A percentile compares a stretch with the other conserved stretches of the same genome.
These are phyloP conservation scores for Lamproptera curius DNA, from an alignment of 2,888 invertebrate species.

Conservation along the genomic window DNA sequence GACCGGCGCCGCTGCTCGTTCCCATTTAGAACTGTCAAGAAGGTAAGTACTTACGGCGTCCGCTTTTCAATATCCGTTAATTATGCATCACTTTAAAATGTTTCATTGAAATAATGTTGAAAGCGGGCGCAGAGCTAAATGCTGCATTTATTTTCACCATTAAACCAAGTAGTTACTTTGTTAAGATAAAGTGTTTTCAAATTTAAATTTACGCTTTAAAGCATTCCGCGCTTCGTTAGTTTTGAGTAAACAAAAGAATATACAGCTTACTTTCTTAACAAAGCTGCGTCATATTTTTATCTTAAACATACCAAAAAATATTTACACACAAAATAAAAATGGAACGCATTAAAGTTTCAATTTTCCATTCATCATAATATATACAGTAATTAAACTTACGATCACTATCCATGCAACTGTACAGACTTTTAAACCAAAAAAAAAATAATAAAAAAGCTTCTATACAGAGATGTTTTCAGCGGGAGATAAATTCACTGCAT, in stretches of 20 bases:
- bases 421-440: too few relatives aligned
- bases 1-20: slow-evolving; percentile 44
- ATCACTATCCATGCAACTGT: too few relatives aligned
- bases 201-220: slow-evolving; percentile 4
- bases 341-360: too few relatives aligned
- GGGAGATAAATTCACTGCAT: neutral
- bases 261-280: neutral
- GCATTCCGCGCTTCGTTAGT: neutral
- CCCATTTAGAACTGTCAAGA: slow-evolving; percentile 66
- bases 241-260: neutral
- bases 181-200: slow-evolving; percentile 6
- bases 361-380: too few relatives aligned
- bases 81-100: slow-evolving; percentile 17
- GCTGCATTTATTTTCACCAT: slow-evolving; percentile 4
- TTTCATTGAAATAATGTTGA: slow-evolving; percentile 15
- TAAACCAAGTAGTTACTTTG: slow-evolving; percentile 1
- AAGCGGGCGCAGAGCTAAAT: slow-evolving; percentile 10
- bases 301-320: too few relatives aligned
- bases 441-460: too few relatives aligned
- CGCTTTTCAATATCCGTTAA: slow-evolving; percentile 52
- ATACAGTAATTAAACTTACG: too few relatives aligned
- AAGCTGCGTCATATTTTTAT: too few relatives aligned
- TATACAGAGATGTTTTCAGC: neutral
- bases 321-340: too few relatives aligned
- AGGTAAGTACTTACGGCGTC: slow-evolving; percentile 56